phyloP scores from a whole-genome alignment of 2,113 vertebrate genomes.

The Labeo catla region DNA sequence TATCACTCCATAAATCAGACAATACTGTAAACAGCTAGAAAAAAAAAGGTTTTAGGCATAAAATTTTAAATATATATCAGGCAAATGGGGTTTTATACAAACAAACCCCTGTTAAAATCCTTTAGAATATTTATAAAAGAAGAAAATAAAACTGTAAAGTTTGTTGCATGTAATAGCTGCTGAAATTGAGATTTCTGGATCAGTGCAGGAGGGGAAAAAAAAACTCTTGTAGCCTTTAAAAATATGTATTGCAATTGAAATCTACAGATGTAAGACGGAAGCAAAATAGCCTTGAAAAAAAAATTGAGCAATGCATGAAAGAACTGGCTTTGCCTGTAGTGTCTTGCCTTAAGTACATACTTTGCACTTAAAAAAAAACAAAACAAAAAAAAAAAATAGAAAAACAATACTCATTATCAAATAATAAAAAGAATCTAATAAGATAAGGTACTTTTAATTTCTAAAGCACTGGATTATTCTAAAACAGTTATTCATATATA shows the following conservation, averaged over 20 bases:
- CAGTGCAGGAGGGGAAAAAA: too few species aligned
- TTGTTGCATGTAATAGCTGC: neutral
- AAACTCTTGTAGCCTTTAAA: too few species aligned
- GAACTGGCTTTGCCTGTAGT: neutral
- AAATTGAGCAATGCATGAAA: neutral
- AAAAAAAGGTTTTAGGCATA: neutral
- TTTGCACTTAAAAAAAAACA: too few species aligned
- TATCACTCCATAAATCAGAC: neutral
- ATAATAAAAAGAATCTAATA: neutral
- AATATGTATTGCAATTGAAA: too few species aligned
- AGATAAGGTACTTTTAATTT: neutral
- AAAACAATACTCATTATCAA: neutral
- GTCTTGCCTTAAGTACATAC: neutral
- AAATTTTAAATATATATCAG: neutral
- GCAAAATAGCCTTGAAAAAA: neutral
- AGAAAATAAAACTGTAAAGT: neutral
- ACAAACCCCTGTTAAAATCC: neutral
- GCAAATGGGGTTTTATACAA: neutral
- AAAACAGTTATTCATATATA: neutral
- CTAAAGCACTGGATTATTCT: neutral
- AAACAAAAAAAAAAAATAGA: neutral
- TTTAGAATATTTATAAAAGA: neutral
- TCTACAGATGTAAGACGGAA: neutral
- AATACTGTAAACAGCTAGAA: neutral
- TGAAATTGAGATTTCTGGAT: neutral